Evolutionary conservation across 1,140 invertebrate species (phyloP), one percentile per base, ranked within the genome.

Genomic region (Ceratina calcarata): DNA sequence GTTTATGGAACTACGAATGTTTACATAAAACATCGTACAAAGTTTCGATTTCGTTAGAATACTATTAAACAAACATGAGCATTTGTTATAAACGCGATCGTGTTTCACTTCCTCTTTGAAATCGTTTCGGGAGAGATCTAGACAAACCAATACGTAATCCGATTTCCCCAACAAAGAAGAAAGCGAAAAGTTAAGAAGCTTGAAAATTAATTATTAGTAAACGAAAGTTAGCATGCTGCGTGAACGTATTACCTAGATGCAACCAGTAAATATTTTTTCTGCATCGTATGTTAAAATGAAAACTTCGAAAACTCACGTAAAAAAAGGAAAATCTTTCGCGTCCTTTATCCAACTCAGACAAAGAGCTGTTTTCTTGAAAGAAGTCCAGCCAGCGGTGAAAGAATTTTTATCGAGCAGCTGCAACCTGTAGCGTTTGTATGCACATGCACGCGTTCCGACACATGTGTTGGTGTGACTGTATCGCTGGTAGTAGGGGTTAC

Each of bases 401-500:
- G 81, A 84, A 84, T 83, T 84, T 84, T 84, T 82, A 69, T 81
- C 76, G 77, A 84, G 83, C 90, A 91, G 90, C 90, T 91, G 90
- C 89, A 90, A 91, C 88, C 89, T 91, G 88, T 88, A 81, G 87
- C 87, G 73, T 85, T 80, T 75, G 68, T 79, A 67, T 51, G 27
- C 27, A 32, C 27, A 32, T 32, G 37, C 8, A 55, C 22, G 27
- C 49, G 18, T 37, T 62, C 20, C 15, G 51, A 55, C 1, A 13
- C 13, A 27, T 62, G 49, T 67, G 65, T 58, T 67, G 37, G 72
- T 72, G 58, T 65, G 27, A 77, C 51, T 15, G 57, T 58, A 27
- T 70, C 37, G 20, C 51, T 65, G 62, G 75, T 61, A 78, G 55
- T 57, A 57, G 81, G 81, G 58, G 22, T 67, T 78, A 75, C 79